Percentiles rank a stretch among this genome's conserved stretches.
These are phyloP conservation scores for Drosophila conformis DNA, from an alignment of 2,888 invertebrate genomes.

Conservation along the genomic window DNA sequence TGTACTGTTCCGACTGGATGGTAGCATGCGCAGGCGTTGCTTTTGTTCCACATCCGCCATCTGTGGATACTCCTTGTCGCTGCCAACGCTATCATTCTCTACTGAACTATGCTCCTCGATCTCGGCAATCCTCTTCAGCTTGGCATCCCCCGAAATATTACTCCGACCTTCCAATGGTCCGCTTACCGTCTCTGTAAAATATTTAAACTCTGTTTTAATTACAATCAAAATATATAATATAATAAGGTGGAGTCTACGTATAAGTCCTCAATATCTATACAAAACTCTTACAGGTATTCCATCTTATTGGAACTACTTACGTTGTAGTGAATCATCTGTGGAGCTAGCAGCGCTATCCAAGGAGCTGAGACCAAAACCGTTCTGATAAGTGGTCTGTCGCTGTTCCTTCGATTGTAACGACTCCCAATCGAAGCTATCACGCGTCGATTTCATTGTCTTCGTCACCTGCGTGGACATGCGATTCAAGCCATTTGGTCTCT, in stretches of 20 bases:
- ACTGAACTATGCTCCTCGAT: conserved; percentile 57
- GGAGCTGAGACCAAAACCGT: conserved; percentile 37
- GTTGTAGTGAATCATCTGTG: conserved; percentile 59
- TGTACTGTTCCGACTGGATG: conserved; percentile 79
- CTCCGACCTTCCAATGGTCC: conserved; percentile 75
- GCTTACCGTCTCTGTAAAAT: conserved; percentile 52
- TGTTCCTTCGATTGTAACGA: conserved; percentile 67
- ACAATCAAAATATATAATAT: background rate
- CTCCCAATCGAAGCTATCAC: conserved; percentile 84
- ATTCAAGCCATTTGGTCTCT: conserved; percentile 58
- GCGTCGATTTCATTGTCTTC: conserved; percentile 33
- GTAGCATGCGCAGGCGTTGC: conserved; percentile 66
- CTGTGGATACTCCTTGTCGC: conserved; percentile 76
- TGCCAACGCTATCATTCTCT: conserved; percentile 63
- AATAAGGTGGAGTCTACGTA: background rate
- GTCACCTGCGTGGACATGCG: conserved; percentile 73
- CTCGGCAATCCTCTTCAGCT: conserved; percentile 80
- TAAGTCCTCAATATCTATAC: background rate
- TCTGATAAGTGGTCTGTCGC: conserved; percentile 40
- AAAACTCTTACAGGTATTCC: background rate
- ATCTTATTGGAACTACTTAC: conserved; percentile 26
- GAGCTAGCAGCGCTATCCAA: conserved; percentile 50
- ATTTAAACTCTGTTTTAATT: background rate
- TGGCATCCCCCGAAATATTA: conserved; percentile 63
- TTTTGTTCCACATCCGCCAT: conserved; percentile 53